Evolutionary conservation across 2,797 vertebrate genomes (phyloP), one percentile per base, ranked within the genome.

Genomic region (Sebastes paucispinis): DNA sequence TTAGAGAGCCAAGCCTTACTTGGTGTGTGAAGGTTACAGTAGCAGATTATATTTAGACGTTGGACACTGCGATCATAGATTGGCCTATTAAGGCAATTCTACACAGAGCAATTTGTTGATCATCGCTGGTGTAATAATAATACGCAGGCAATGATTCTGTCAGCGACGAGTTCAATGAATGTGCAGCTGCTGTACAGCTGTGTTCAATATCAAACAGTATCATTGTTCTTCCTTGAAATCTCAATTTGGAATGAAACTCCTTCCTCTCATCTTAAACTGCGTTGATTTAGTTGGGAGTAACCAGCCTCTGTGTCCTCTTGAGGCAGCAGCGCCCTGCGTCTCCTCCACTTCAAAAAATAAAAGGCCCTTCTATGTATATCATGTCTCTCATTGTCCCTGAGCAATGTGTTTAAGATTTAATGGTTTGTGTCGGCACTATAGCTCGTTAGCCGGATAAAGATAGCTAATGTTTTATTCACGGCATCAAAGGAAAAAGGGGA

Each of bases 11-110:
- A 1, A 68, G 83, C 90, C 89, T 65, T 90, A 58, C 89, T 85
- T 84, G 86, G 91, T 25, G 78, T 54, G 54, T 73, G 77, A 77
- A 64, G 24, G 69, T 70, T 70, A 47, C 70, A 70, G 85, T 25
- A 66, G 73, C 67, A 68, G 88, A 58, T 79, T 93, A 92, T 89
- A 91, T 91, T 90, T 91, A 91, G 87, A 84, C 2, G 55, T 55
- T 72, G 69, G 52, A 71, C 62, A 7, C 69, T 31, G 63, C 58
- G 31, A 57, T 81, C 59, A 55, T 8, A 32, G 76, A 74, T 75
- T 2, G 60, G 50, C 47, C 72, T 55, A 4, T 76, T 69, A 73
- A 67, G 52, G 72, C 39, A 14, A 22, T 22, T 7, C 27, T 18
- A 16, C 58, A 31, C 14, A 5, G 58, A 20, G 54, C 65, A 12